These are phyloP conservation scores for Cricetomys ansorgei DNA, from an alignment of 2,113 vertebrate species.

Conservation along the genomic window DNA sequence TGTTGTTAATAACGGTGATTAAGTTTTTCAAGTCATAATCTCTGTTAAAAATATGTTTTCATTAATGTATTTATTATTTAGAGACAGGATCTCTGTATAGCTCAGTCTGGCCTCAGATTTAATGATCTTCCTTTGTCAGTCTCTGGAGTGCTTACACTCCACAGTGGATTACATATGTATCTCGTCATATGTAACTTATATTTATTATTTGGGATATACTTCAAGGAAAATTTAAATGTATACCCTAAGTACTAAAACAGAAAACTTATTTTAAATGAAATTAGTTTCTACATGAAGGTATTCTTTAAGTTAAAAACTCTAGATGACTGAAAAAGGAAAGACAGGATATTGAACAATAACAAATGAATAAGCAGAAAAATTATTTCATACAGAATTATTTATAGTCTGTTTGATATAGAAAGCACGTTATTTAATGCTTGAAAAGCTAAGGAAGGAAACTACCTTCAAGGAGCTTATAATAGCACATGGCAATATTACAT, in stretches of 20 bases:
- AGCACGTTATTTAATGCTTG: neutral
- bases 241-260: slow-evolving; percentile 13
- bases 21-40: slow-evolving; percentile 28
- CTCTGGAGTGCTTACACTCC: neutral
- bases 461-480: neutral
- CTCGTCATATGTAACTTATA: neutral
- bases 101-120: neutral
- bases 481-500: neutral
- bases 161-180: neutral
- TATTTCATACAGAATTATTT: slow-evolving; percentile 29
- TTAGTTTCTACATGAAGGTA: slow-evolving; percentile 6
- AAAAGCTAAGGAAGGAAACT: neutral
- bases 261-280: slow-evolving; percentile 41
- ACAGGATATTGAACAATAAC: neutral
- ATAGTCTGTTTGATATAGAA: neutral
- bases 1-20: neutral
- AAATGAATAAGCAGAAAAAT: slow-evolving; percentile 42
- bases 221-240: slow-evolving; percentile 46
- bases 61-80: neutral
- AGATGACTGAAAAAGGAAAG: slow-evolving; percentile 13
- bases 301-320: slow-evolving; percentile 17
- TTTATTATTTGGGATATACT: neutral
- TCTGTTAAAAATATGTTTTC: neutral
- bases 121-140: neutral
- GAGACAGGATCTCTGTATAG: neutral